These are phyloP conservation scores for Synergus laeviventris DNA, from an alignment of 2,888 invertebrate species.

Conservation along the genomic window DNA sequence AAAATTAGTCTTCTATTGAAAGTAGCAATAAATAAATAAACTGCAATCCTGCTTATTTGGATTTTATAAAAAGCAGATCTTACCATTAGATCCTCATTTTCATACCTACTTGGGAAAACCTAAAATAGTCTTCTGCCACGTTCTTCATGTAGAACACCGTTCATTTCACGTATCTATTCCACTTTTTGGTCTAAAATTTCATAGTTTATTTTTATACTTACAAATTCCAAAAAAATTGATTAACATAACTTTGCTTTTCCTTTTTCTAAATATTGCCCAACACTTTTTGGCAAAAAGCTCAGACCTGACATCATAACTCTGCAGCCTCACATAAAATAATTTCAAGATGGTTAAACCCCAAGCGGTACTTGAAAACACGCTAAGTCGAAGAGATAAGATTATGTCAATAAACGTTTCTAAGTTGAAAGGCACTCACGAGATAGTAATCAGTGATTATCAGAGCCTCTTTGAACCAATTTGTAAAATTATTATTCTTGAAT, in stretches of 20 bases:
- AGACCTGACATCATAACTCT: neutral
- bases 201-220: neutral
- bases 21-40: neutral
- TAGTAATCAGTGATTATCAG: constrained; percentile 26
- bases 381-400: constrained; percentile 28
- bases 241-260: neutral
- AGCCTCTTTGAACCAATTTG: constrained; percentile 12
- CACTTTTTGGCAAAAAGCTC: neutral
- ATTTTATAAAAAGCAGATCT: neutral
- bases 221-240: neutral
- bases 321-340: constrained; percentile 16
- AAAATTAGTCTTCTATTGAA: neutral
- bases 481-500: neutral
- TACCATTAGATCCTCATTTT: neutral
- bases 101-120: neutral
- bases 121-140: neutral
- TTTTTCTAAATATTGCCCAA: neutral
- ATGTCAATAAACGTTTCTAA: constrained; percentile 22
- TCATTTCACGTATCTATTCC: neutral
- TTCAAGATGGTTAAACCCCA: neutral
- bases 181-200: neutral
- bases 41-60: neutral
- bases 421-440: constrained; percentile 17
- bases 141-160: neutral
- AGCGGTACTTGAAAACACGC: constrained; percentile 19